phyloP scores from a whole-genome alignment of 2,888 invertebrate species.

The Polydrusus pterygomalis region DNA sequence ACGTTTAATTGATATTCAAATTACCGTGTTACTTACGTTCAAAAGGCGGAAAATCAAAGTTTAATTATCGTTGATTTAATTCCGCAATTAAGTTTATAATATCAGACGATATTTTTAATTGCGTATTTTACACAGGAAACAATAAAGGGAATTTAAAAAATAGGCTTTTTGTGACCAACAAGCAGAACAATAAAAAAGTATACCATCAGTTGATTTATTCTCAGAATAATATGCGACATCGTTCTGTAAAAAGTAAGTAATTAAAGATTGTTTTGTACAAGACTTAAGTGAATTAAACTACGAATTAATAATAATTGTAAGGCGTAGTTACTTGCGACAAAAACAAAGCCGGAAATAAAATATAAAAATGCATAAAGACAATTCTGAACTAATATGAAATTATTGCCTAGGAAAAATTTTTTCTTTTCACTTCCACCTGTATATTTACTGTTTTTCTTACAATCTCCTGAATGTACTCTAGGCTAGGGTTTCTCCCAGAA shows the following conservation, averaged over 20 bases:
- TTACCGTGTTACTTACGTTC: slow-evolving; percentile 24
- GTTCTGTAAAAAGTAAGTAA: slow-evolving; percentile 3
- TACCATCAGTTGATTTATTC: slow-evolving; percentile 7
- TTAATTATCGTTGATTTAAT: slow-evolving; percentile 57
- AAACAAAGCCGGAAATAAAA: background rate
- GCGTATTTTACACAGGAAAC: slow-evolving; percentile 34
- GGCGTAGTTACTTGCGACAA: background rate
- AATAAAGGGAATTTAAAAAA: slow-evolving; percentile 28
- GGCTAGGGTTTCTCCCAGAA: too few species aligned
- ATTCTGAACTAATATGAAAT: too few species aligned
- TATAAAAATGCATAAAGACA: too few species aligned
- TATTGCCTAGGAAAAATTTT: too few species aligned
- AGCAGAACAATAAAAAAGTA: slow-evolving; percentile 17
- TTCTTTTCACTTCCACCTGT: too few species aligned
- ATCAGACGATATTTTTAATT: slow-evolving; percentile 59
- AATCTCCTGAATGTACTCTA: too few species aligned
- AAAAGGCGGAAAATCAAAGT: slow-evolving; percentile 38
- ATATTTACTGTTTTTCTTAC: too few species aligned
- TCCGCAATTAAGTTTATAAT: slow-evolving; percentile 54
- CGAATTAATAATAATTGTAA: background rate
- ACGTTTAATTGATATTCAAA: slow-evolving; percentile 41
- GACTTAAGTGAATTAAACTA: background rate
- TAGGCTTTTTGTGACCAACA: background rate
- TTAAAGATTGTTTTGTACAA: background rate
- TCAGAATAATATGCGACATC: slow-evolving; percentile 2